Percentiles rank a stretch among this genome's conserved stretches.
Evolutionary conservation across 92 coral and sea anemone species (phyloP).

Genomic region (Phymanthus crucifer): DNA sequence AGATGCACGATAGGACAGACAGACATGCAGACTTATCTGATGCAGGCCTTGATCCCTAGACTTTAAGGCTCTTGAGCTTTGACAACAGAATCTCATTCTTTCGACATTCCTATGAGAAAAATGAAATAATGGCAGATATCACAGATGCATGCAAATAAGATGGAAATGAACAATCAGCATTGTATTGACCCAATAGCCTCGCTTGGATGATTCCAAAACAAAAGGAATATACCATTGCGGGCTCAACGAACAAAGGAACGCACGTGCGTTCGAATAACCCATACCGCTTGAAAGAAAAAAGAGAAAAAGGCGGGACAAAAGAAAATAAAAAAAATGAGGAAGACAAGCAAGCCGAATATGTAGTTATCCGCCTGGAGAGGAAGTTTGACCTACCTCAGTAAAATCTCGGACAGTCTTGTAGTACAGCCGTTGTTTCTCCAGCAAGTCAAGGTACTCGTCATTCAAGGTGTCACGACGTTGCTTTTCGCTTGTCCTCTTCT

Average conservation of each 20-base stretch:
- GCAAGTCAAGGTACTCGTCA: conserved; percentile 82
- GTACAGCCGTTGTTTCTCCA: conserved; percentile 92
- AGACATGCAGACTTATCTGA: not conserved
- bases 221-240: too few relatives aligned
- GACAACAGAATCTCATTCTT: conserved; percentile 93
- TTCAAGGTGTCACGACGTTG: conserved; percentile 86
- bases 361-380: not conserved
- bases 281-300: too few relatives aligned
- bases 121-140: not conserved
- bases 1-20: not conserved
- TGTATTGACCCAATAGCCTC: too few relatives aligned
- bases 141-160: too few relatives aligned
- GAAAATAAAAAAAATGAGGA: too few relatives aligned
- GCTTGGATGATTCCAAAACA: too few relatives aligned
- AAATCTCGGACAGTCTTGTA: conserved; percentile 97
- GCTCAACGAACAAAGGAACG: not conserved
- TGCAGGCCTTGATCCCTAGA: conserved; percentile 6
- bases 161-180: too few relatives aligned
- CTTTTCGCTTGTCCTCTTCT: conserved; percentile 83
- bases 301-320: not conserved
- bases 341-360: too few relatives aligned
- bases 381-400: conserved; percentile 69
- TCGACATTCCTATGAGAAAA: conserved; percentile 79
- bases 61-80: conserved; percentile 73
- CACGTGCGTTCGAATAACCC: too few relatives aligned